Base-by-base conservation (phyloP, 2,888 invertebrate genomes). In the Antheraea assamensis region DNA sequence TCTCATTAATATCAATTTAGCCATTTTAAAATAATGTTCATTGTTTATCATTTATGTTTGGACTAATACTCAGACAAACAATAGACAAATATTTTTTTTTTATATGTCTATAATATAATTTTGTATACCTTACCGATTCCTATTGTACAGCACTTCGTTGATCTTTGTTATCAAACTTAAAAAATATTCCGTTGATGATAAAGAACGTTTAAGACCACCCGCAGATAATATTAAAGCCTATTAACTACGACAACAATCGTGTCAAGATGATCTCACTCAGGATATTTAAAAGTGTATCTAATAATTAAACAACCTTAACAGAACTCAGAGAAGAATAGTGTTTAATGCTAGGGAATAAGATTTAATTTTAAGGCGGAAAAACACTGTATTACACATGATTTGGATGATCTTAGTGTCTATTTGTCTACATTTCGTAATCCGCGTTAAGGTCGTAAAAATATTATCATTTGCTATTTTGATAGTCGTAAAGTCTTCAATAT, bases 211-310 rank as follows among this genome's bases (percentile, higher is more conserved):
- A 15, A 17, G 68, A 68, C 68, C 68, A 31, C 68, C 35, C 68
- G n/a, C 31, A 68, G 21, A 19, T 68, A 35, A 35, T 13, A 31
- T 35, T 68, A 13, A 35, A 35, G 68, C 35, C 35, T 68, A 68
- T 68, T 68, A 68, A 68, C 79, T 78, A 77, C 71, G 52, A 80
- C 78, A 78, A 76, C 74, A 73, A 73, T 78, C 75, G 77, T 76
- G 77, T 76, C 24, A 66, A 74, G 78, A 64, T 82, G 82, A 85
- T 83, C 76, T 85, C 84, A 84, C 76, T 75, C 75, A n/a, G 74
- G 71, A 76, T 76, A 79, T 80, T 77, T 79, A 76, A 76, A 78
- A 76, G 77, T 74, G 75, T 70, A 74, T 77, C 78, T 78, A 82
- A 80, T 82, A 78, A 76, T 74, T 71, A 58, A 35, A 68, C 35